These are phyloP conservation scores for Teinopalpus imperialis DNA, from an alignment of 2,888 invertebrate species.

Conservation along the genomic window DNA sequence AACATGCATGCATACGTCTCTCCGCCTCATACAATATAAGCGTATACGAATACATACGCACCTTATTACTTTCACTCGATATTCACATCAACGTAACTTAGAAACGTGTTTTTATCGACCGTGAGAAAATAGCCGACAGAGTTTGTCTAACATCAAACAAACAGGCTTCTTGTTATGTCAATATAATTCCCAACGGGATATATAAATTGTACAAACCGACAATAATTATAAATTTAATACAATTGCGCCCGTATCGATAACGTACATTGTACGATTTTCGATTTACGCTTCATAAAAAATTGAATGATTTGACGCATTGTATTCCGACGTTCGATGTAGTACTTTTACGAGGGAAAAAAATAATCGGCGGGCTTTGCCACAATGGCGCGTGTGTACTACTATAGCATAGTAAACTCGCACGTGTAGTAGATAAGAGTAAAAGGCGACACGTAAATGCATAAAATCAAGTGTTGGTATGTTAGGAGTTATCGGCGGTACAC, in stretches of 20 bases:
- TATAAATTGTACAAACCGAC: too few relatives aligned
- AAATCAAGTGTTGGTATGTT: conserved; percentile 36
- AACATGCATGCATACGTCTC: conserved; percentile 34
- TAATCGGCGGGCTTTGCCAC: conserved; percentile 35
- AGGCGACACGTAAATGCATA: conserved; percentile 30
- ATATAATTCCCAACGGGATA: background rate
- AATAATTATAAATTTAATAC: too few relatives aligned
- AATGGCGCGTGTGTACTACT: conserved; percentile 37
- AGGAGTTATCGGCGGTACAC: conserved; percentile 50
- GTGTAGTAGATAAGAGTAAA: conserved; percentile 60
- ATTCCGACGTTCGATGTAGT: conserved; percentile 17
- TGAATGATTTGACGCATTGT: conserved; percentile 14
- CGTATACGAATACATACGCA: conserved; percentile 33
- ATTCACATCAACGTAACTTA: conserved; percentile 39
- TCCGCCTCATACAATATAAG: conserved; percentile 23
- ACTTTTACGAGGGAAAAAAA: conserved; percentile 19
- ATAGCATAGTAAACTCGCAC: conserved; percentile 54
- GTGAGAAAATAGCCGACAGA: conserved; percentile 24
- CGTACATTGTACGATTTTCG: background rate
- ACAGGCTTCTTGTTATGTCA: background rate
- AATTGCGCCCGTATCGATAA: background rate
- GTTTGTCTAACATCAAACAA: conserved; percentile 18
- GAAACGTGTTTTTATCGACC: conserved; percentile 34
- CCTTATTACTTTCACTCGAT: conserved; percentile 54
- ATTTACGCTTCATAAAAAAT: conserved; percentile 4